A percentile compares a stretch with the other conserved stretches of the same genome.
phyloP scores from a whole-genome alignment of 2,797 vertebrate species.

The Lagorchestes hirsutus region DNA sequence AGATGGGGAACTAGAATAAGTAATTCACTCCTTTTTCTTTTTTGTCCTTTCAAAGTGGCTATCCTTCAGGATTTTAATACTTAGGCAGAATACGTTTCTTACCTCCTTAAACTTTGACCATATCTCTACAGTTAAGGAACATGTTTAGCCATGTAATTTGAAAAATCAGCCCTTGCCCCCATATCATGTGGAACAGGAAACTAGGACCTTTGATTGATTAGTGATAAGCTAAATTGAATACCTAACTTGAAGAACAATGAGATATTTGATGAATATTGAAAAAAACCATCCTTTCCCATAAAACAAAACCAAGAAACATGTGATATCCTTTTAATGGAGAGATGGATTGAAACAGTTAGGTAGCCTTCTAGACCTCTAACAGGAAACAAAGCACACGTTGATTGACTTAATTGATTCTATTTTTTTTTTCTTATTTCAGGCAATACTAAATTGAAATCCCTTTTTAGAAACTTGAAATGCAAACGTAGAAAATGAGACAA shows the following conservation, averaged over 20 bases:
- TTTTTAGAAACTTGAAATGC: not conserved
- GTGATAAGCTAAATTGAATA: conserved; percentile 37
- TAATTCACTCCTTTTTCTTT: conserved; percentile 24
- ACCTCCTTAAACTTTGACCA: not conserved
- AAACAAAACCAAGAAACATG: not conserved
- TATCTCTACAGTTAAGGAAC: conserved; percentile 8
- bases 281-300: conserved; percentile 2
- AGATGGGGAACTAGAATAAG: not conserved
- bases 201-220: conserved; percentile 16
- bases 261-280: conserved; percentile 16
- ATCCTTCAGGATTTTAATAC: not conserved
- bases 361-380: not conserved
- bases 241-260: conserved; percentile 31
- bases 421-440: conserved; percentile 35
- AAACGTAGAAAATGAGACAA: conserved; percentile 25
- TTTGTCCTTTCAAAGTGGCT: conserved; percentile 7
- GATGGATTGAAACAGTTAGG: not conserved
- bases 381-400: conserved; percentile 31
- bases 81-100: not conserved
- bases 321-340: not conserved
- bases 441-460: not conserved
- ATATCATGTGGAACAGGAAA: not conserved
- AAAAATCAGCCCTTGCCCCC: not conserved
- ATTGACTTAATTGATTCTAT: not conserved
- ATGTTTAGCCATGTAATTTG: conserved; percentile 4